phyloP scores from a whole-genome alignment of 2,888 invertebrate species.

The Orthonevra nobilis region DNA sequence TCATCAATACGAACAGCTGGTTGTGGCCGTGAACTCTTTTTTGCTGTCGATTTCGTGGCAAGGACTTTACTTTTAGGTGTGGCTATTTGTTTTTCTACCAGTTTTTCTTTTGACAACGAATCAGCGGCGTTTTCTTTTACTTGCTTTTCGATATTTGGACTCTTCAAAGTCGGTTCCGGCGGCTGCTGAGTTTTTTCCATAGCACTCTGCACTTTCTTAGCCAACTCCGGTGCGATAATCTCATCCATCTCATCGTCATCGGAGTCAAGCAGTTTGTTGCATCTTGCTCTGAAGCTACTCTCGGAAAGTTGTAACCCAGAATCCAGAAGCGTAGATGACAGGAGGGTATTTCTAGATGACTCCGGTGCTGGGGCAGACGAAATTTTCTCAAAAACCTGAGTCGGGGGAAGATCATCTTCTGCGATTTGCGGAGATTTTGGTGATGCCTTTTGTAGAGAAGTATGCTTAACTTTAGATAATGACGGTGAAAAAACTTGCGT shows the following conservation, averaged over 20 bases:
- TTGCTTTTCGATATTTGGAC: too few species aligned
- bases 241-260: slow-evolving; percentile 66
- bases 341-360: too few species aligned
- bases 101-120: not conserved
- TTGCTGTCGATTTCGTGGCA: not conserved
- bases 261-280: slow-evolving; percentile 55
- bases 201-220: slow-evolving; percentile 29
- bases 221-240: slow-evolving; percentile 37
- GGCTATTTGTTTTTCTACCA: too few species aligned
- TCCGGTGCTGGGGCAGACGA: not conserved
- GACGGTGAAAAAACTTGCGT: slow-evolving; percentile 41
- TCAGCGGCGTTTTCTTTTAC: not conserved
- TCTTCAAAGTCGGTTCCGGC: too few species aligned
- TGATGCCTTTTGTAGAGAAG: not conserved
- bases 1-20: slow-evolving; percentile 31
- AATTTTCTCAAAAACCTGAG: slow-evolving; percentile 45
- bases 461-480: not conserved
- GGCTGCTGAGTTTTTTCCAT: too few species aligned
- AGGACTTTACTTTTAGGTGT: not conserved
- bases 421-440: not conserved
- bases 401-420: slow-evolving; percentile 53
- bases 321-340: slow-evolving; percentile 45
- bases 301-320: slow-evolving; percentile 20
- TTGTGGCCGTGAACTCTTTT: not conserved
- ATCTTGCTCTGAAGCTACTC: slow-evolving; percentile 39